Base-by-base conservation (phyloP, 2,888 invertebrate species). In the Spialia ferax region DNA sequence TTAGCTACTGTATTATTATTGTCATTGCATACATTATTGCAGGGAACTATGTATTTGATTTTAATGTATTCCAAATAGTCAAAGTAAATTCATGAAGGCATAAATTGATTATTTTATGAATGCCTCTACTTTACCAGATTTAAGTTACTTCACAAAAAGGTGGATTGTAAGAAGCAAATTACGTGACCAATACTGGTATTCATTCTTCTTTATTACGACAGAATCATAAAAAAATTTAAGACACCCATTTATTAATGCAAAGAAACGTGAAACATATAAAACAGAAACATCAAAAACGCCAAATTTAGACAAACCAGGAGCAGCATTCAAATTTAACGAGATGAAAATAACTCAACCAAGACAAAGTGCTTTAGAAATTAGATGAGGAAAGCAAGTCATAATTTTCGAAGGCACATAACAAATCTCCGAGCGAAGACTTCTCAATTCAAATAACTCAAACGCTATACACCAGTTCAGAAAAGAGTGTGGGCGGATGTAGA, bases 401-500 rank as follows among this genome's bases (percentile, higher is more conserved):
- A 66, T 60, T 66, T 54, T 22, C 38, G 42, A 54, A 60, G 29
- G 52, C 18, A 54, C 1, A 32, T 45, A 68, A 73, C 70, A 72
- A 74, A 74, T 71, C 71, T 71, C 52, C 62, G 54, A 48, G 35
- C 52, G 62, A 63, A 62, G 68, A 54, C 54, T 63, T 26, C 50
- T 63, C 69, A 59, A 69, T 70, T 68, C 63, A 66, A 71, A 69
- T 74, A 72, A 73, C 71, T 71, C 72, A 72, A 70, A 72, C 71
- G 72, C 69, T 68, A 70, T 64, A 74, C 71, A 73, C 75, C 70
- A 72, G 72, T 74, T 70, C 61, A 55, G 69, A 63, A 55, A 15
- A 29, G 26, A 38, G 82, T 82, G 90, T 90, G 85, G 89, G 89
- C 72, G 76, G 75, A 38, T n/a, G 69, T 77, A 75, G 74, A 84